Evolutionary conservation across 2,888 invertebrate genomes (phyloP).

Genomic region (Philaethria dido): DNA sequence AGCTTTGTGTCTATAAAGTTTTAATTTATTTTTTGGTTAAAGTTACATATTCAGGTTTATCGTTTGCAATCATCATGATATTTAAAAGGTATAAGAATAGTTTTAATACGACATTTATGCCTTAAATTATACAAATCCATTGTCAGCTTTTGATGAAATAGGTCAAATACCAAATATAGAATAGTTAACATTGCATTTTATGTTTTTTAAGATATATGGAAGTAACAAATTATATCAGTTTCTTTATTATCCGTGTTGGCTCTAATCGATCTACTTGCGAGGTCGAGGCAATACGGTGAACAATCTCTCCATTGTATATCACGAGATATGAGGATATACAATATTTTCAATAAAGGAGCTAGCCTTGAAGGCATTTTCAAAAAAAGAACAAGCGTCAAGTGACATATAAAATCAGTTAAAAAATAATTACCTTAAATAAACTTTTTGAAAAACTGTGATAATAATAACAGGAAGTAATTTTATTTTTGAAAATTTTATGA

Average conservation of each 20-base stretch:
- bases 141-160: neutral
- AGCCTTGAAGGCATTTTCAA: constrained; percentile 32
- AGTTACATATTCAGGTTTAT: neutral
- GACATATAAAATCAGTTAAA: constrained; percentile 20
- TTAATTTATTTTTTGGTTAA: neutral
- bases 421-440: neutral
- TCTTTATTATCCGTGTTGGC: constrained; percentile 22
- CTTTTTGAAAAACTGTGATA: constrained; percentile 9
- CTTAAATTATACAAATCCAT: too few relatives aligned
- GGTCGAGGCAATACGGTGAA: constrained; percentile 30
- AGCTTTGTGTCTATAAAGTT: neutral
- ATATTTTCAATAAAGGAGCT: constrained; percentile 6
- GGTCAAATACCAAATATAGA: neutral
- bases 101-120: too few relatives aligned
- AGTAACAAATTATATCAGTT: constrained; percentile 16
- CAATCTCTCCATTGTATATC: constrained; percentile 40
- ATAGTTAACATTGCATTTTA: neutral
- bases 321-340: constrained; percentile 27
- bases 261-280: constrained; percentile 32
- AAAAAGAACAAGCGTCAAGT: constrained; percentile 27
- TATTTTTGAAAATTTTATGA: constrained; percentile 17
- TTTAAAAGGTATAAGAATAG: neutral
- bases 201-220: constrained; percentile 2
- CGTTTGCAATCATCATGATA: neutral
- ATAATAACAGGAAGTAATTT: constrained; percentile 17